phyloP scores from a whole-genome alignment of 2,797 vertebrate genomes.

The Mastacembelus armatus region DNA sequence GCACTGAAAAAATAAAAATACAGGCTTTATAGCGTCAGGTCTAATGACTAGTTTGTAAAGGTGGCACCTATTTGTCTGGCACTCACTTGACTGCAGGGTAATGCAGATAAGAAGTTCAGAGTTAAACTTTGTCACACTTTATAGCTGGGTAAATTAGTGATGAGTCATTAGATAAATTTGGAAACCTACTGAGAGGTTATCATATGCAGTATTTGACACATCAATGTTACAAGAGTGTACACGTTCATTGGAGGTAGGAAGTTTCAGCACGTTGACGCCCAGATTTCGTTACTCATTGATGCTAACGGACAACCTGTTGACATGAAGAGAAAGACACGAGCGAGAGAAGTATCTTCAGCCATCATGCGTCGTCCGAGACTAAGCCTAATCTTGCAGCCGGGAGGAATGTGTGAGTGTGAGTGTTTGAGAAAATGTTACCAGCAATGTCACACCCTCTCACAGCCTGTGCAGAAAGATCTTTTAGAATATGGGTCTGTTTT shows the following conservation, averaged over 20 bases:
- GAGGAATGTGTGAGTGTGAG: neutral
- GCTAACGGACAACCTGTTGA: too few relatives aligned
- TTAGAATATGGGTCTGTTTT: slow-evolving; percentile 20
- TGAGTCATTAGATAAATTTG: too few relatives aligned
- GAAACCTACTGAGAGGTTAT: neutral
- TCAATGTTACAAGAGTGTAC: neutral
- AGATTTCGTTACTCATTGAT: neutral
- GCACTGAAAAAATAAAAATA: slow-evolving; percentile 1
- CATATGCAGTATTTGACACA: neutral
- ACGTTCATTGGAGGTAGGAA: neutral
- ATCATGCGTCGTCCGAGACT: neutral
- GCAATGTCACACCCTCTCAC: slow-evolving; percentile 6
- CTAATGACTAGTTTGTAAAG: slow-evolving; percentile 5
- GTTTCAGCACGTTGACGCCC: neutral
- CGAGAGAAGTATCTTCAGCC: neutral
- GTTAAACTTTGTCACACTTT: too few relatives aligned
- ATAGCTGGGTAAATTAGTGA: neutral
- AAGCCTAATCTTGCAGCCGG: slow-evolving; percentile 8
- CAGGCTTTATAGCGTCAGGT: neutral
- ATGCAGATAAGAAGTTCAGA: too few relatives aligned
- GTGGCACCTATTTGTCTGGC: slow-evolving; percentile 2
- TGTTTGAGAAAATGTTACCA: neutral
- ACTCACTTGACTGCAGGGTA: slow-evolving; percentile 2
- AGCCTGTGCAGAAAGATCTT: slow-evolving; percentile 7
- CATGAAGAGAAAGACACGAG: too few relatives aligned